A percentile compares a stretch with the other conserved stretches of the same genome.
These are phyloP conservation scores for Chromoteleia sp. DNA, from an alignment of 2,888 invertebrate genomes.

Conservation along the genomic window DNA sequence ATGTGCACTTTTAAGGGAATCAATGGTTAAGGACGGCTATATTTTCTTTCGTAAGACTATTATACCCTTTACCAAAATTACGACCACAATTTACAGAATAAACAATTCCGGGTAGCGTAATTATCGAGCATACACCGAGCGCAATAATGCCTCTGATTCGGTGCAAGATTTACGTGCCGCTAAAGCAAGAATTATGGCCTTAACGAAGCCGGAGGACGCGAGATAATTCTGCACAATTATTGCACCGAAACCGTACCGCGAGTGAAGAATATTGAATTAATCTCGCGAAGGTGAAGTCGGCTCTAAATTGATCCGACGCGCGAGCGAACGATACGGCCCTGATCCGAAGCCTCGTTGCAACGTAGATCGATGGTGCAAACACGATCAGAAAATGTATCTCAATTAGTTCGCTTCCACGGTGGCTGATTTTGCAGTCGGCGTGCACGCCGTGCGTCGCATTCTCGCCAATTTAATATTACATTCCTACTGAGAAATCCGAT, in stretches of 20 bases:
- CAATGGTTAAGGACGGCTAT: not conserved
- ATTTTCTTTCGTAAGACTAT: constrained; percentile 10
- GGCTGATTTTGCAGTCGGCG: constrained; percentile 36
- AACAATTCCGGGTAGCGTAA: constrained; percentile 30
- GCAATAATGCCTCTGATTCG: constrained; percentile 41
- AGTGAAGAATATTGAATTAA: constrained; percentile 2
- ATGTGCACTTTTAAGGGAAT: too few relatives aligned
- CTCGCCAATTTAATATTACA: constrained; percentile 63
- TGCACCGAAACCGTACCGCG: not conserved
- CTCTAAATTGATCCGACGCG: not conserved
- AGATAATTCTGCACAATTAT: constrained; percentile 41
- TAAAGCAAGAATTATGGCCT: constrained; percentile 41
- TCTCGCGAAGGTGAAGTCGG: not conserved
- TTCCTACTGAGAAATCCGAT: constrained; percentile 64
- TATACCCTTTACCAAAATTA: constrained; percentile 12
- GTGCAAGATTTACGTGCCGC: constrained; percentile 36
- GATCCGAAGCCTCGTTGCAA: too few relatives aligned
- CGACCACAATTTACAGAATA: constrained; percentile 27
- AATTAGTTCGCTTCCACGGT: constrained; percentile 50
- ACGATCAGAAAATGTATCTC: constrained; percentile 44
- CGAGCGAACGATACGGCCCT: too few relatives aligned
- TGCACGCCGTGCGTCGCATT: constrained; percentile 42
- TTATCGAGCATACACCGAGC: constrained; percentile 26
- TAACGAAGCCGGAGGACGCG: constrained; percentile 29
- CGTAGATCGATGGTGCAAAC: constrained; percentile 30